Evolutionary conservation across 2,113 vertebrate species (phyloP).

Genomic region (Sphyrna mokarran): DNA sequence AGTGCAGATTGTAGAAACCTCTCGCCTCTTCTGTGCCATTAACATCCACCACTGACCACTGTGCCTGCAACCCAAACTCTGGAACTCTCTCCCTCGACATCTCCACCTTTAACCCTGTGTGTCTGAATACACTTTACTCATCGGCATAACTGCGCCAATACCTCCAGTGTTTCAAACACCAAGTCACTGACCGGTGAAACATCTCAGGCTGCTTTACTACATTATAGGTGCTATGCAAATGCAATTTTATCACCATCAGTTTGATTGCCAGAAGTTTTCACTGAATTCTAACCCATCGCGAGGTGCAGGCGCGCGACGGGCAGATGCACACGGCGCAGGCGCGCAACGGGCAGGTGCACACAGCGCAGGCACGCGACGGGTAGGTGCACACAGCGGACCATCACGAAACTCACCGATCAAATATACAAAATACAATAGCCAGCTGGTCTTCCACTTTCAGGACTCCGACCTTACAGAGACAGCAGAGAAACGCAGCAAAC

Average conservation of each 20-base stretch:
- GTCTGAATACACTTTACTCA: not conserved
- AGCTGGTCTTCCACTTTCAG: conserved; percentile 80
- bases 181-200: not conserved
- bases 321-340: too few relatives aligned
- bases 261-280: too few relatives aligned
- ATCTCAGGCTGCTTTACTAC: not conserved
- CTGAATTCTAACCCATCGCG: not conserved
- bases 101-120: not conserved
- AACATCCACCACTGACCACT: too few relatives aligned
- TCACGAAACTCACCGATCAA: conserved; percentile 69
- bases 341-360: too few relatives aligned
- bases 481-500: conserved; percentile 91
- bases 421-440: conserved; percentile 86
- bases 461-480: conserved; percentile 86
- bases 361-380: too few relatives aligned
- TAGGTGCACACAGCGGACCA: not conserved
- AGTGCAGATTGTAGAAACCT: too few relatives aligned
- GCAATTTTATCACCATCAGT: not conserved
- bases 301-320: too few relatives aligned
- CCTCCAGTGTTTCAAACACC: not conserved
- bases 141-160: not conserved
- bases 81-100: not conserved
- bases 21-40: too few relatives aligned
- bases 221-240: not conserved
- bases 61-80: not conserved